Percentiles rank a stretch among this genome's conserved stretches.
phyloP scores from a whole-genome alignment of 2,888 invertebrate genomes.

The Macrophya alboannulata region DNA sequence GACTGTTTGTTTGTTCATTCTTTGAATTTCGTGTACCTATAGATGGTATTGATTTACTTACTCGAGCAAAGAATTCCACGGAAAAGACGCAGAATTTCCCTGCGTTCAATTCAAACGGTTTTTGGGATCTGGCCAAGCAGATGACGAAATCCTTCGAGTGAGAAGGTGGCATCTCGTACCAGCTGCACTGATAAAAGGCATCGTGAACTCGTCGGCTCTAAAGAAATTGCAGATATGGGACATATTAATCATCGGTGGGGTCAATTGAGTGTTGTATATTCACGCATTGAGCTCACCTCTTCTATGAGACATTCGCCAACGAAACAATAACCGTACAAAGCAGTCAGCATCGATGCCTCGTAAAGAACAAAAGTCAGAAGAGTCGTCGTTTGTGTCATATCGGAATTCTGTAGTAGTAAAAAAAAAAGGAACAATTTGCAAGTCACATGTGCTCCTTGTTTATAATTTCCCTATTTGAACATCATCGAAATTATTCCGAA shows the following conservation, averaged over 20 bases:
- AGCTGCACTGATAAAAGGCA: conserved; percentile 82
- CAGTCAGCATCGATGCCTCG: conserved; percentile 57
- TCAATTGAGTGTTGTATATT: not conserved
- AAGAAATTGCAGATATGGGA: conserved; percentile 74
- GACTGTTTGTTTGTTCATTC: too few species aligned
- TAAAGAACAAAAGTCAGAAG: conserved; percentile 60
- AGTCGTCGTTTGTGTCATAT: not conserved
- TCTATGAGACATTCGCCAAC: conserved; percentile 62
- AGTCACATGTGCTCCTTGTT: too few species aligned
- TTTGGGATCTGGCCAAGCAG: conserved; percentile 82
- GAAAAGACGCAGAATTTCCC: conserved; percentile 82
- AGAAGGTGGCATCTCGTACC: conserved; percentile 81
- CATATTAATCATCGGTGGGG: not conserved
- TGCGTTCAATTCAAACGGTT: conserved; percentile 81
- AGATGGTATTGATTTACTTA: conserved; percentile 70
- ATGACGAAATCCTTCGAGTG: conserved; percentile 80
- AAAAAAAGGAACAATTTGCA: not conserved
- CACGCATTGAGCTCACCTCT: conserved; percentile 4
- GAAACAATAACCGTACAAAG: conserved; percentile 66
- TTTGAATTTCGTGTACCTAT: not conserved
- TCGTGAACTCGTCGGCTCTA: conserved; percentile 81
- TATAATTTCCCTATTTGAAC: too few species aligned
- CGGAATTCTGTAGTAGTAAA: not conserved
- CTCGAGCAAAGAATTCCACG: conserved; percentile 80
- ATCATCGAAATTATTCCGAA: too few species aligned